Base-by-base conservation (phyloP, 2,113 vertebrate genomes). In the Chaetodon trifascialis region DNA sequence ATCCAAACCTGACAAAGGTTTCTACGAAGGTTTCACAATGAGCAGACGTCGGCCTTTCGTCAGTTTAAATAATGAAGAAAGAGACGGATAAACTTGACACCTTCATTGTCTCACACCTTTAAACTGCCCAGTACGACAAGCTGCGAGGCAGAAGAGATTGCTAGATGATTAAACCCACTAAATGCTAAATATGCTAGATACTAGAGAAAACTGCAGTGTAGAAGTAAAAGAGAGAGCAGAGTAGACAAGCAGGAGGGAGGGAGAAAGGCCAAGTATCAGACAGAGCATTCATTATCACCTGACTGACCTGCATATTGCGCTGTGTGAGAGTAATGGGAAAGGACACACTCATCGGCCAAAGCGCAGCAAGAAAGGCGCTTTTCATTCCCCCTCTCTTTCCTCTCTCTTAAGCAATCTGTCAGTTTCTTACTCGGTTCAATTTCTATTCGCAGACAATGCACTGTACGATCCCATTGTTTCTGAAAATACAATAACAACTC, bases 231-330 rank as follows among this genome's bases (percentile, higher is more conserved):
- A 68, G 14, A 70, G 70, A 76, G 79, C 25, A 47, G 58, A 76
- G 0, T 58, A 87, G 87, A 80, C 46, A 21, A 81, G 79, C 44
- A 86, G 78, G 83, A 82, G 80, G 85, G 75, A 86, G 77, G 54
- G 74, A 87, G 74, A 84, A 90, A 86, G 89, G 82, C 88, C 73
- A 80, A 83, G 89, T 66, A 82, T 86, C 91, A 91, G 89, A 89
- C 89, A 86, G 81, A 85, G 86, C 89, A 92, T 93, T 95, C 92
- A 93, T 94, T 92, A 92, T 90, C 88, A 92, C 83, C 92, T 88
- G 81, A 88, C 86, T 83, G 81, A 92, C 88, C 91, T 88, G 83
- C 84, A 86, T 89, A 88, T 85, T 92, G 88, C 82, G n/a, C 89
- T 21, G 86, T 83, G 88, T 88, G 90, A 94, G 91, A 74, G 88